phyloP scores from a whole-genome alignment of 2,797 vertebrate species.

The Vipera ursinii region DNA sequence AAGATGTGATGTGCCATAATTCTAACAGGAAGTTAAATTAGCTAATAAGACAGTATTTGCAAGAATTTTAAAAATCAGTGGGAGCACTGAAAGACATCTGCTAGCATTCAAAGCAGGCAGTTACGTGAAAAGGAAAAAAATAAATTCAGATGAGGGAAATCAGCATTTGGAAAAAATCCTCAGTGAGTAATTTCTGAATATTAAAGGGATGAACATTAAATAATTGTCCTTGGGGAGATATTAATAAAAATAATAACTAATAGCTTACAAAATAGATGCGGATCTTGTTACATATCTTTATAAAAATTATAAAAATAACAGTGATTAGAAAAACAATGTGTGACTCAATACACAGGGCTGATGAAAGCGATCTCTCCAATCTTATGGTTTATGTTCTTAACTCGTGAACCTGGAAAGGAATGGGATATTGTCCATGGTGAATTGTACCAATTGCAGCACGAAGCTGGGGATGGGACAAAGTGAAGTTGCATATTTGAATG shows the following conservation, averaged over 20 bases:
- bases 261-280: not conserved
- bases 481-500: not conserved
- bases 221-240: not conserved
- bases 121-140: not conserved
- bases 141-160: not conserved
- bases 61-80: not conserved
- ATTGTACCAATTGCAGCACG: too few relatives aligned
- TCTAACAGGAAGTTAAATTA: not conserved
- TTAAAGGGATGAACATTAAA: not conserved
- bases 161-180: not conserved
- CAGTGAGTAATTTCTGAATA: not conserved
- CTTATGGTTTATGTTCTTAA: not conserved
- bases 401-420: not conserved
- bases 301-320: not conserved
- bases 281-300: not conserved
- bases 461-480: not conserved
- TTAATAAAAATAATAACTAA: not conserved
- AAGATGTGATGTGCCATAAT: not conserved
- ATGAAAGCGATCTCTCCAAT: not conserved
- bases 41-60: not conserved
- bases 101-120: not conserved
- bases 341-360: not conserved
- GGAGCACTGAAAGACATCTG: not conserved
- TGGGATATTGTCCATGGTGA: not conserved
- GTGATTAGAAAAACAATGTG: not conserved